Evolutionary conservation across 2,797 vertebrate genomes (phyloP).

Genomic region (Amblyopsis hoosieri): DNA sequence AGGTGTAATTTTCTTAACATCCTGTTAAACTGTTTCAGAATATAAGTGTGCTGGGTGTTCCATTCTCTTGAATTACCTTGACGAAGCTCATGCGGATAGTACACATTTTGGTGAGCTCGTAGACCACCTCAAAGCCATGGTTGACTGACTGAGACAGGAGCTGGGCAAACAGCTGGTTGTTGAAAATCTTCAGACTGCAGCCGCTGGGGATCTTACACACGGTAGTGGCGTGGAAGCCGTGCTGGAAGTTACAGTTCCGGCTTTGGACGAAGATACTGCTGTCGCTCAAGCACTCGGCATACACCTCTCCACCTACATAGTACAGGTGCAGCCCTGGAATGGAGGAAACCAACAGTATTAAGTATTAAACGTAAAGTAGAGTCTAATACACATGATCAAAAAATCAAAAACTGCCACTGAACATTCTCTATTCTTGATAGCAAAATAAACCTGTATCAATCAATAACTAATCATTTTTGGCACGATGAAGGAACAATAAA

Average conservation of each 20-base stretch:
- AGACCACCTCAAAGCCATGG: conserved; percentile 97
- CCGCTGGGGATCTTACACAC: conserved; percentile 99
- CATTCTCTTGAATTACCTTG: conserved; percentile 82
- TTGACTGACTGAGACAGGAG: conserved; percentile 96
- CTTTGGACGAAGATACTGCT: conserved; percentile 99
- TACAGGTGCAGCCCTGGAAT: conserved; percentile 90
- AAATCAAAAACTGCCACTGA: background rate
- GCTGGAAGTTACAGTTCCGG: conserved; percentile 98
- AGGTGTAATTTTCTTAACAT: background rate
- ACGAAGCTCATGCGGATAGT: conserved; percentile 98
- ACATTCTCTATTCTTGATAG: background rate
- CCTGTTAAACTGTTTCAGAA: background rate
- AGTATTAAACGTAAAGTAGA: background rate
- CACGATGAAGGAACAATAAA: background rate
- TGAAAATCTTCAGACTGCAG: conserved; percentile 99
- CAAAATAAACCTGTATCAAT: background rate
- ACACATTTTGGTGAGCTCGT: conserved; percentile 98
- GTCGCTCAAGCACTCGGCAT: conserved; percentile 96
- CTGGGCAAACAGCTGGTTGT: conserved; percentile 98
- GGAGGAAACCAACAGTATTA: background rate
- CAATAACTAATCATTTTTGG: background rate
- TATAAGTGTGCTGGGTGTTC: background rate
- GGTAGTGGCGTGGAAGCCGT: conserved; percentile 95
- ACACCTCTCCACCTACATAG: conserved; percentile 96
- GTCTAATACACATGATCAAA: too few species aligned